phyloP scores from a whole-genome alignment of 2,888 invertebrate species.

The Exephanes ischioxanthus region DNA sequence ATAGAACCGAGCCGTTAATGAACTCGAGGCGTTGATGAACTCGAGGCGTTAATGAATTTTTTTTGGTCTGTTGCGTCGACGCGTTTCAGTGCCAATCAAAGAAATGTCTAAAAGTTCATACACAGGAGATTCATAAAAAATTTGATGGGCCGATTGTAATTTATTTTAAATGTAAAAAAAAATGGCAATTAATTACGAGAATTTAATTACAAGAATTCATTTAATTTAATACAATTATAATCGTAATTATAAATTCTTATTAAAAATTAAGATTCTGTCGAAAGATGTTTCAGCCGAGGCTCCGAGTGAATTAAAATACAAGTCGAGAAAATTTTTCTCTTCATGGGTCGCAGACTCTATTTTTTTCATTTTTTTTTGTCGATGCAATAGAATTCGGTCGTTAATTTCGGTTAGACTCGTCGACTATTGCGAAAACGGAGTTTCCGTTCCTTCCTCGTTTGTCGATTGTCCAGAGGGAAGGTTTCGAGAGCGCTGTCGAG shows the following conservation, averaged over 20 bases:
- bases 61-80: neutral
- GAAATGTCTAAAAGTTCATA: too few relatives aligned
- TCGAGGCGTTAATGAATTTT: neutral
- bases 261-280: too few relatives aligned
- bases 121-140: too few relatives aligned
- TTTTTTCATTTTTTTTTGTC: neutral
- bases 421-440: neutral
- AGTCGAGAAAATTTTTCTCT: neutral
- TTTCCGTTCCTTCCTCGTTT: neutral
- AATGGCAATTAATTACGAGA: too few relatives aligned
- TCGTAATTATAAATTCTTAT: too few relatives aligned
- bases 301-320: neutral
- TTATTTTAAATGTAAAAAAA: too few relatives aligned
- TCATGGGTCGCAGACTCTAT: neutral
- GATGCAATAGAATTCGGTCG: neutral
- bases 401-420: neutral
- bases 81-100: too few relatives aligned
- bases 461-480: neutral
- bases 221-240: too few relatives aligned
- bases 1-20: neutral
- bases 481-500: constrained; percentile 10
- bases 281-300: too few relatives aligned
- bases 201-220: too few relatives aligned
- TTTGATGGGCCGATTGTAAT: too few relatives aligned
- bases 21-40: neutral